Conservation (phyloP, 2,797 vertebrate genomes). For the Characodon lateralis region DNA sequence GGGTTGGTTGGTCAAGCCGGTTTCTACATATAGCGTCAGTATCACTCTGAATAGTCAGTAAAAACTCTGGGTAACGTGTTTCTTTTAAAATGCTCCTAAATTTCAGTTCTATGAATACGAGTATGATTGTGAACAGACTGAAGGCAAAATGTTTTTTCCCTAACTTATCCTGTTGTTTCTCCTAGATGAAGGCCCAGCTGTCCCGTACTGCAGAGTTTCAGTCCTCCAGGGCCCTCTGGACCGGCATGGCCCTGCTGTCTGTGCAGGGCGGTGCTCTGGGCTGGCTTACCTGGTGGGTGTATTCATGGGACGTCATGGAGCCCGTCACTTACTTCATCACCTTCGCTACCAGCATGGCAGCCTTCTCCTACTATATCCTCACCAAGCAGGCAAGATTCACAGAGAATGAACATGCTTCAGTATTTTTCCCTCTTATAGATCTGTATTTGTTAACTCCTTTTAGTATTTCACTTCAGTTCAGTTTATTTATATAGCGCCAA, state of each 20-base stretch:
- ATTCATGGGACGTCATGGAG: conserved; percentile 98
- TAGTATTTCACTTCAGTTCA: too few relatives aligned
- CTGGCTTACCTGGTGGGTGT: conserved; percentile 98
- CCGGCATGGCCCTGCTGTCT: conserved; percentile 89
- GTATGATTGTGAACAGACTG: background rate
- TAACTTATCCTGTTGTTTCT: background rate
- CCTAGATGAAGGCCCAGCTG: conserved; percentile 86
- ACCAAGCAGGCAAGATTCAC: conserved; percentile 85
- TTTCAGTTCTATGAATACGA: background rate
- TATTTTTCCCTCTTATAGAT: too few relatives aligned
- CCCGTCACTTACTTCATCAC: conserved; percentile 96
- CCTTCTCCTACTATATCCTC: conserved; percentile 90
- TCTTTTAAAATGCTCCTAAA: background rate
- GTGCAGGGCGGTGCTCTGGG: conserved; percentile 90
- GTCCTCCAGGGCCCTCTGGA: conserved; percentile 83
- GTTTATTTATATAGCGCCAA: too few relatives aligned
- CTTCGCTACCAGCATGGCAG: conserved; percentile 88
- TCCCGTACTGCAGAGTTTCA: conserved; percentile 75
- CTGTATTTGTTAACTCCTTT: too few relatives aligned
- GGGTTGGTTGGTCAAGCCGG: background rate
- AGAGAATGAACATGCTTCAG: background rate
- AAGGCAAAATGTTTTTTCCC: background rate
- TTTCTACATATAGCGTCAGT: background rate
- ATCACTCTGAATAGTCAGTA: background rate
- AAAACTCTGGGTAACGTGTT: background rate